Evolutionary conservation across 2,888 invertebrate species (phyloP).

Genomic region (Achlya flavicornis): DNA sequence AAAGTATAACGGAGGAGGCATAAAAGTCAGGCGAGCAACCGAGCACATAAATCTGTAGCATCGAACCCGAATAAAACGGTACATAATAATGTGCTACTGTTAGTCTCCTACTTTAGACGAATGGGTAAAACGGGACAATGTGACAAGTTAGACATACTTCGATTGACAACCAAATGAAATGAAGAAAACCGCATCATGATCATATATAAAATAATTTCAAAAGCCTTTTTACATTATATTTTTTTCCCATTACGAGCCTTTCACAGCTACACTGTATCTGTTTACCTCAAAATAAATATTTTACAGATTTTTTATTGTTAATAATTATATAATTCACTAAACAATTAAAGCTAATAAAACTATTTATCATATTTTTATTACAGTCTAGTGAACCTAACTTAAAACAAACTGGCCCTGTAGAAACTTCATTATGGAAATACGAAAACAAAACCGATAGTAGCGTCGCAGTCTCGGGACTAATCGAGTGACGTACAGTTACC

Average conservation of each 20-base stretch:
- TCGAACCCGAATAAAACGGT: slow-evolving; percentile 28
- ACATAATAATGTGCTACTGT: slow-evolving; percentile 9
- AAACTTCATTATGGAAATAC: slow-evolving; percentile 35
- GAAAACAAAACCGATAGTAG: slow-evolving; percentile 26
- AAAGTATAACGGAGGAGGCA: slow-evolving; percentile 41
- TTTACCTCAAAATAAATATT: no score
- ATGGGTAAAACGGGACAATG: background rate
- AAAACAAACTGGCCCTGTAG: slow-evolving; percentile 8
- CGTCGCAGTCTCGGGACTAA: slow-evolving; percentile 44
- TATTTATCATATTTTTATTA: no score
- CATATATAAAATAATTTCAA: no score
- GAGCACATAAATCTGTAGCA: slow-evolving; percentile 49
- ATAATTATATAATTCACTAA: no score
- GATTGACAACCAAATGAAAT: no score
- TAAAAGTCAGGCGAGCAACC: slow-evolving; percentile 52
- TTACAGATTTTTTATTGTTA: no score
- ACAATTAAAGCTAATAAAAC: no score
- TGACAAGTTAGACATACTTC: background rate
- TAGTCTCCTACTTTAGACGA: background rate
- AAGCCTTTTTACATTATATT: no score
- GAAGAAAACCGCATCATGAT: no score
- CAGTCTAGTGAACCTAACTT: background rate
- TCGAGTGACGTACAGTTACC: slow-evolving; percentile 59
- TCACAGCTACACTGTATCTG: no score
- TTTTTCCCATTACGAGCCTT: no score